Conservation (phyloP, 2,113 vertebrate genomes). For the Athene noctua region DNA sequence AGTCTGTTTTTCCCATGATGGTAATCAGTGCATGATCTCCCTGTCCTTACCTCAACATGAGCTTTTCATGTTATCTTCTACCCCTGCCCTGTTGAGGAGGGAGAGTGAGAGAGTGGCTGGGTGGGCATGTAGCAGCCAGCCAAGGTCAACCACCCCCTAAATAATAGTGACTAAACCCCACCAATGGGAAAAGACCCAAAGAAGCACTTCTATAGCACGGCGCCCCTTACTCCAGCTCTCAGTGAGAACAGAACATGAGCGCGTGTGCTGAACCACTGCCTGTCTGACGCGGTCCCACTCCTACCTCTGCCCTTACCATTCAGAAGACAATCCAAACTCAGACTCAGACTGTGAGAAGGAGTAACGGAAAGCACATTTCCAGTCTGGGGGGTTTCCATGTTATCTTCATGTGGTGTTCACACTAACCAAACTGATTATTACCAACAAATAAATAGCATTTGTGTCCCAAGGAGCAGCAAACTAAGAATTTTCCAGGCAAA, state of each 20-base stretch:
- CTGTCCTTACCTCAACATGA: background rate
- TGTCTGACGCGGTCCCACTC: background rate
- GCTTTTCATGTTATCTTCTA: background rate
- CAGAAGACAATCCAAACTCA: background rate
- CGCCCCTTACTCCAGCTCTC: background rate
- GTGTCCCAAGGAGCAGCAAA: background rate
- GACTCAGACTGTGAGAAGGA: background rate
- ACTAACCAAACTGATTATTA: background rate
- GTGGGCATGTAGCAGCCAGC: background rate
- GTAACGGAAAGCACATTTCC: background rate
- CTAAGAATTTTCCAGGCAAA: background rate
- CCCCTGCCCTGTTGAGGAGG: fast-evolving
- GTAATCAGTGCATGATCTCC: background rate
- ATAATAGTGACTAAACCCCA: background rate
- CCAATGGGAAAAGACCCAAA: background rate
- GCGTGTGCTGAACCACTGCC: background rate
- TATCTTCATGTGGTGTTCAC: background rate
- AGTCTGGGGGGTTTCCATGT: background rate
- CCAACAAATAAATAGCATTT: background rate
- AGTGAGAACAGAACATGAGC: background rate
- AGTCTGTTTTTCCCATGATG: background rate
- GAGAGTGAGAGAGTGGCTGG: fast-evolving
- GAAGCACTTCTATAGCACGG: fast-evolving
- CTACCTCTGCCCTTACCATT: background rate
- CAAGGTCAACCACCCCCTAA: background rate